Evolutionary conservation across 2,113 vertebrate species (phyloP), one percentile per base, ranked within the genome.

Genomic region (Dicentrarchus labrax): DNA sequence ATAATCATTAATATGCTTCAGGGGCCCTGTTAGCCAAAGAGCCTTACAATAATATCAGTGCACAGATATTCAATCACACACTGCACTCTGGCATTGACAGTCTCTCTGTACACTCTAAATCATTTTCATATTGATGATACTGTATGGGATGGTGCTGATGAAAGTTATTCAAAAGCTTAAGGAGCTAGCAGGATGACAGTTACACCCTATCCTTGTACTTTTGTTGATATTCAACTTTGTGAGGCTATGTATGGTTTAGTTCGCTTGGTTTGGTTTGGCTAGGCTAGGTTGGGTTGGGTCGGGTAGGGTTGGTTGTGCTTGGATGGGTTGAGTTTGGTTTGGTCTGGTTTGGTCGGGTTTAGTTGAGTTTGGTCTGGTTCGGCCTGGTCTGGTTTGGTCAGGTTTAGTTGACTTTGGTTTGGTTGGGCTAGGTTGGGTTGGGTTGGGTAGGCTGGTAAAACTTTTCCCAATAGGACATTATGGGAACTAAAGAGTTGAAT

Each of bases 1-100:
- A 87, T 67, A 51, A 74, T 87, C 24, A 83, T 76, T 85, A 71
- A 87, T 78, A 43, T 71, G 59, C 36, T 74, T 82, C 54, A 66
- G 61, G 41, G 59, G 50, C 60, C 39, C 59, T 1, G 45, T 39
- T 15, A 67, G 75, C 84, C 78, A 82, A 71, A 72, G 59, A 70
- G 51, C 4, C 67, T 65, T 17, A 38, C 50, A 73, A 19, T 78
- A 54, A 72, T 53, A 50, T 61, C 54, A 51, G 17, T 21, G 24
- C 39, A n/a, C 21, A 54, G 41, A 53, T 41, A 54, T 36, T 75
- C 22, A 72, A 66, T 89, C 64, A 70, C 57, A 82, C 51, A 39
- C 51, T 64, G 24, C 36, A 61, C 6, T 65, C 38, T 70, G 86
- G n/a, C 74, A 81, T 45, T 6, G 12, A 19, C 57, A 30, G 21